Conservation (phyloP, 1,140 invertebrate genomes). For the Pseudomyrmex dendroicus region DNA sequence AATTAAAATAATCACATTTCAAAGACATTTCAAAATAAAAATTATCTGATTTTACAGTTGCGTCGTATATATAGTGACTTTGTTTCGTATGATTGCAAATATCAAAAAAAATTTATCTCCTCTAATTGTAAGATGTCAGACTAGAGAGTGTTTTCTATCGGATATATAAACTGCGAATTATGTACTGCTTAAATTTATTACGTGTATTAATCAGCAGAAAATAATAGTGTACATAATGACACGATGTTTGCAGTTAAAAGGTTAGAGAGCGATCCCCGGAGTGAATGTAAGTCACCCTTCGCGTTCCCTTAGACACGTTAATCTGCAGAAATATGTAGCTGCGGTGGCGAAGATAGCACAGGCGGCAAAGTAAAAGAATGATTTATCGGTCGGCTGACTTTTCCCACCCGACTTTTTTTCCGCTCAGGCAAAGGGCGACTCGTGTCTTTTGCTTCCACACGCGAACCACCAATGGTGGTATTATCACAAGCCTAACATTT, state of each 20-base stretch:
- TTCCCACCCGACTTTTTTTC: neutral
- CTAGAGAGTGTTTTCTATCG: too few species aligned
- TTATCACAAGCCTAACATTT: neutral
- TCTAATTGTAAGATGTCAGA: too few species aligned
- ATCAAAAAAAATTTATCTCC: too few species aligned
- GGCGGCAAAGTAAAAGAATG: conserved; percentile 67
- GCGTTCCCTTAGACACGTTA: conserved; percentile 31
- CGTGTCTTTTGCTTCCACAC: conserved; percentile 21
- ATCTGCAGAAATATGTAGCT: conserved; percentile 37
- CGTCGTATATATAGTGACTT: too few species aligned
- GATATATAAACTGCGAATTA: too few species aligned
- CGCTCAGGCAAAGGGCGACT: neutral
- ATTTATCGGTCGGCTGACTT: conserved; percentile 73
- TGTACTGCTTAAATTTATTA: neutral
- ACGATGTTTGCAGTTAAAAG: neutral
- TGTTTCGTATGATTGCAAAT: too few species aligned
- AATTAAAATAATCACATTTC: conserved; percentile 7
- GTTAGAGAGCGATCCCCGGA: conserved; percentile 33
- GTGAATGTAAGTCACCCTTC: conserved; percentile 38
- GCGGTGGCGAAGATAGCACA: conserved; percentile 20
- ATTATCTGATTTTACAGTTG: neutral
- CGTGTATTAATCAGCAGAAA: neutral
- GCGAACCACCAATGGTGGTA: neutral
- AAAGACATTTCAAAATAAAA: neutral
- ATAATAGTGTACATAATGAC: neutral